Evolutionary conservation across 2,797 vertebrate species (phyloP), one percentile per base, ranked within the genome.

Genomic region (Sebastes nivosus): DNA sequence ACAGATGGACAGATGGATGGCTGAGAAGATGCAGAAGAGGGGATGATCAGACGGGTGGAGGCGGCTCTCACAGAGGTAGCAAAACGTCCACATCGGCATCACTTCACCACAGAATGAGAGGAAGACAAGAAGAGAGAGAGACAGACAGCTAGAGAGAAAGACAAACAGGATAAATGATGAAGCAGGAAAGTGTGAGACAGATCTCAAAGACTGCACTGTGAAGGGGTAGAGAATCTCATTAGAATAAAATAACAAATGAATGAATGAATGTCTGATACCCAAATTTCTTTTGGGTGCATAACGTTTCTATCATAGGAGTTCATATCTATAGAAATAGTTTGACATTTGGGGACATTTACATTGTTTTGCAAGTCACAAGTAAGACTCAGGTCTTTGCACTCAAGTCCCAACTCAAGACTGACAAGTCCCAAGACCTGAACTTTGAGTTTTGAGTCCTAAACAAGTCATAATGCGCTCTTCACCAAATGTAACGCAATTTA

Each of bases 61-160:
- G 76, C 20, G 29, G 75, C 75, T 78, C 83, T 66, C 59, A 59
- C 66, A 81, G 81, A 87, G 82, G 86, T 73, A 71, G 73, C 76
- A 89, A 72, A 78, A 32, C 46, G 8, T 82, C 83, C 70, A 42
- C 46, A 14, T 27, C 63, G 16, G 74, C 54, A 14, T 82, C 9
- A 18, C 76, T 65, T 87, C 76, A 63, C 36, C 65, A 63, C 72
- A 65, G 71, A 52, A 57, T 0, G 29, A 83, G 46, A 84, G 50
- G 57, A 67, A 54, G 66, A 64, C 2, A 55, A 2, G 52, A 5
- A 22, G 11, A 60, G 4, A 75, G 3, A 52, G 14, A 64, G 38
- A 77, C 1, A 2, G 73, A 77, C 1, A 2, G 81, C 70, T 79
- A 83, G 67, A 60, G 64, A 60, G 65, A 80, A 29, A 83, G 24